Evolutionary conservation across 1,140 invertebrate species (phyloP), one percentile per base, ranked within the genome.

Genomic region (Melitaea cinxia): DNA sequence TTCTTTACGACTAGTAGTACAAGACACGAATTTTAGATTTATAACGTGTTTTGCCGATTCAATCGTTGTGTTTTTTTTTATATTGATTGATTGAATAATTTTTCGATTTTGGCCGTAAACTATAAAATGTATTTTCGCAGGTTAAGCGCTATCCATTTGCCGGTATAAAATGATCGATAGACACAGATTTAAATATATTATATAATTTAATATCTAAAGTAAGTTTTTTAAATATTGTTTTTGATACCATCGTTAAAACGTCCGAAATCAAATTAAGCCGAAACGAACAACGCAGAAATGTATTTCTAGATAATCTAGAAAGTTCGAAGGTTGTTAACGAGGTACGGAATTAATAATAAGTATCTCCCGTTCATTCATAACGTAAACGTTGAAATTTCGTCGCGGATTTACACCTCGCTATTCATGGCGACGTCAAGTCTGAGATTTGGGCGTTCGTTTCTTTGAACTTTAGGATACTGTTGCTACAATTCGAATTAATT

Each of bases 311-410:
- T 55, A 61, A 57, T 57, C 49, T 53, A 37, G 39, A 54, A 63
- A 63, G 49, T 63, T 63, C n/a, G n/a, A 15, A 55, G 28, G 39
- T 54, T 19, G 23, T 52, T 63, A 54, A 63, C 60, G 60, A 63
- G 52, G 17, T 47, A 37, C 52, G 7, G 39, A 55, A 45, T 63
- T 54, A 55, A 49, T 19, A 63, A 63, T 55, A 54, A 35, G 14
- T 24, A n/a, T 15, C 55, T 39, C 21, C 12, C 15, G 23, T 42
- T 56, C 21, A 42, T 28, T 56, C 19, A 15, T 33, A 57, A 57
- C n/a, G 37, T n/a, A 26, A 57, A 57, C 19, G 17, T 42, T n/a
- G 37, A 28, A 42, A 57, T 30, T 30, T 45, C 39, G 39, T 54
- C 39, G 15, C 39, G 6, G 19, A 54, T 54, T 37, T 37, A n/a